Percentiles rank a stretch among this genome's conserved stretches.
Evolutionary conservation across 2,113 vertebrate genomes (phyloP).

Genomic region (Rhinoptilus africanus): DNA sequence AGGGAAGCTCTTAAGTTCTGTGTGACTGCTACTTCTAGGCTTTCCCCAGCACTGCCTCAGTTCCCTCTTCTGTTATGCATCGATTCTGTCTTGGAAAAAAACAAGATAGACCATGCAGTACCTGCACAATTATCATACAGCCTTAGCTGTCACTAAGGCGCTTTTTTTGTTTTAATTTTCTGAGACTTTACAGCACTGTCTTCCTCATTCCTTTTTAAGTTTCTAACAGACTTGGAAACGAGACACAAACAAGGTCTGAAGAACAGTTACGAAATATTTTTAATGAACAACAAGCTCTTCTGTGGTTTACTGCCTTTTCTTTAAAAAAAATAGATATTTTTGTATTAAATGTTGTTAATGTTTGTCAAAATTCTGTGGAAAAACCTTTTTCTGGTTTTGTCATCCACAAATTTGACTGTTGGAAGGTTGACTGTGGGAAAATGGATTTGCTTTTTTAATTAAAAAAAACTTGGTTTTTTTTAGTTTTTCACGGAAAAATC

Average conservation of each 20-base stretch:
- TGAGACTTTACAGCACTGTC: neutral
- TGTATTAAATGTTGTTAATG: neutral
- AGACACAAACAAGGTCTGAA: neutral
- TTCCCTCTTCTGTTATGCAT: neutral
- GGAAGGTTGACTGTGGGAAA: neutral
- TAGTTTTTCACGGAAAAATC: neutral
- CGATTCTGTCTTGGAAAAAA: neutral
- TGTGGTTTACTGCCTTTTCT: neutral
- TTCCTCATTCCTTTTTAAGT: neutral
- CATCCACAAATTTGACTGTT: neutral
- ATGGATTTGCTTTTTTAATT: neutral
- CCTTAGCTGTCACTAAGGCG: neutral
- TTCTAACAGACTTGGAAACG: neutral
- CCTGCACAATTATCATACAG: neutral
- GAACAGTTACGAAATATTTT: neutral
- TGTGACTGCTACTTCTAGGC: neutral
- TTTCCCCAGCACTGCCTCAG: neutral
- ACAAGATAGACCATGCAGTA: neutral
- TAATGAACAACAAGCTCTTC: neutral
- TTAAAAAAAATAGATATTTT: neutral
- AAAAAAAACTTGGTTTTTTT: neutral
- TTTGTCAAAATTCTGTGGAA: neutral
- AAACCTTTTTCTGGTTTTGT: neutral
- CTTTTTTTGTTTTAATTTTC: neutral
- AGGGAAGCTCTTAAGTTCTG: neutral